A percentile compares a stretch with the other conserved stretches of the same genome.
These are phyloP conservation scores for Microctonus aethiopoides DNA, from an alignment of 2,888 invertebrate species.

Conservation along the genomic window DNA sequence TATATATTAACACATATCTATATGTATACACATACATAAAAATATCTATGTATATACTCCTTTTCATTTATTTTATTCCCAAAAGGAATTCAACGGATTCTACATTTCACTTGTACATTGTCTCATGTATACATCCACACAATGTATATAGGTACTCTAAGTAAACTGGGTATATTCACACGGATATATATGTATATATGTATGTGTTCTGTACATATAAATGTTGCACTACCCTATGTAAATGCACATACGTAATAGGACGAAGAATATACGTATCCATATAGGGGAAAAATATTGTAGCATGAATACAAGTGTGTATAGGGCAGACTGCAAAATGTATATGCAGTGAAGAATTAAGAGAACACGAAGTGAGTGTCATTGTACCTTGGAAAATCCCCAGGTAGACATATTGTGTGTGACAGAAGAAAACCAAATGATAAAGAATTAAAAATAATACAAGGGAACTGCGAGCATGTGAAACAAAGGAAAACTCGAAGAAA, in stretches of 20 bases:
- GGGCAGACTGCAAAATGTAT: too few relatives aligned
- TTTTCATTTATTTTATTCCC: slow-evolving; percentile 12
- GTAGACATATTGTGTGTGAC: not conserved
- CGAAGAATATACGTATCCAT: slow-evolving; percentile 6
- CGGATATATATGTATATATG: not conserved
- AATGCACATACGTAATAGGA: slow-evolving; percentile 15
- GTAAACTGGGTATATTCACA: not conserved
- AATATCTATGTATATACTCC: not conserved
- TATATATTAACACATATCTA: too few relatives aligned
- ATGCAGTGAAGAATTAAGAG: slow-evolving; percentile 27
- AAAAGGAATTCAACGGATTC: slow-evolving; percentile 18
- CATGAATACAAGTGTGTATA: not conserved
- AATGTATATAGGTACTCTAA: slow-evolving; percentile 3
- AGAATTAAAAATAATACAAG: not conserved
- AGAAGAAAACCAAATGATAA: not conserved
- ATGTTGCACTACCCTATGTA: slow-evolving; percentile 4
- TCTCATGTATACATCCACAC: not conserved
- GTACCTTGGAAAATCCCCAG: slow-evolving; percentile 13
- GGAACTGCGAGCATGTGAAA: too few relatives aligned
- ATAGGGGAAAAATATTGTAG: not conserved
- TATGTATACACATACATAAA: not conserved
- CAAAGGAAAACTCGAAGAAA: too few relatives aligned
- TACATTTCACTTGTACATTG: slow-evolving; percentile 16
- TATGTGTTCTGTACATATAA: slow-evolving; percentile 14
- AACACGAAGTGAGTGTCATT: slow-evolving; percentile 13